These are phyloP conservation scores for Chesias legatella DNA, from an alignment of 2,888 invertebrate genomes.

Conservation along the genomic window DNA sequence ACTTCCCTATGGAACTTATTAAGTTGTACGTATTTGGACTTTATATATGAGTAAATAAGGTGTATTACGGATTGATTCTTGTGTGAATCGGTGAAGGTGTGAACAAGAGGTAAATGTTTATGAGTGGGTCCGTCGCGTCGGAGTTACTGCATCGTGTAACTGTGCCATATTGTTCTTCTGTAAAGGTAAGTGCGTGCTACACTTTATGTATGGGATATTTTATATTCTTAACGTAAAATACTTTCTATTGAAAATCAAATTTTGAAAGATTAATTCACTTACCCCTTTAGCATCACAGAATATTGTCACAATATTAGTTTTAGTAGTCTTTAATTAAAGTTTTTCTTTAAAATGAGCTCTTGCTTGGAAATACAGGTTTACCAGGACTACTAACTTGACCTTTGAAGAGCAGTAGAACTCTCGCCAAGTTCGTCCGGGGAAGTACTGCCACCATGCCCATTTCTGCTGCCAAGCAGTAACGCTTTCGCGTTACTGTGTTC, in stretches of 20 bases:
- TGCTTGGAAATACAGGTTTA: no score
- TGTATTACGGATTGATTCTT: constrained; percentile 29
- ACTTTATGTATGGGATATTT: constrained; percentile 15
- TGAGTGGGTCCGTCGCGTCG: constrained; percentile 21
- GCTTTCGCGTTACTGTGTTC: no score
- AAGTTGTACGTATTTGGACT: constrained; percentile 24
- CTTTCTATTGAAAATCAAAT: constrained; percentile 1
- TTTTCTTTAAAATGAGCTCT: no score
- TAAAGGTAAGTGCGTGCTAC: constrained; percentile 36
- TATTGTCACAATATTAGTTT: no score
- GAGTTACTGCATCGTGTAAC: constrained; percentile 27
- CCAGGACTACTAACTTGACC: no score
- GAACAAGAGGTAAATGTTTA: constrained; percentile 50
- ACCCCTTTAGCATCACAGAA: no score
- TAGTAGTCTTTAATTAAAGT: no score
- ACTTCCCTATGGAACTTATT: constrained; percentile 12
- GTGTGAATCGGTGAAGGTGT: constrained; percentile 38
- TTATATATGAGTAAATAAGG: constrained; percentile 20
- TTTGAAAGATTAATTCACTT: constrained; percentile 3
- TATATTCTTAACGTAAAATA: background rate
- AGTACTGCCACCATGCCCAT: no score
- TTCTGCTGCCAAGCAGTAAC: no score
- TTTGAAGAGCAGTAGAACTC: no score
- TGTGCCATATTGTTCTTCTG: constrained; percentile 28
- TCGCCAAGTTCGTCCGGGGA: no score